These are phyloP conservation scores for Pimpla rufipes DNA, from an alignment of 2,888 invertebrate genomes.

Conservation along the genomic window DNA sequence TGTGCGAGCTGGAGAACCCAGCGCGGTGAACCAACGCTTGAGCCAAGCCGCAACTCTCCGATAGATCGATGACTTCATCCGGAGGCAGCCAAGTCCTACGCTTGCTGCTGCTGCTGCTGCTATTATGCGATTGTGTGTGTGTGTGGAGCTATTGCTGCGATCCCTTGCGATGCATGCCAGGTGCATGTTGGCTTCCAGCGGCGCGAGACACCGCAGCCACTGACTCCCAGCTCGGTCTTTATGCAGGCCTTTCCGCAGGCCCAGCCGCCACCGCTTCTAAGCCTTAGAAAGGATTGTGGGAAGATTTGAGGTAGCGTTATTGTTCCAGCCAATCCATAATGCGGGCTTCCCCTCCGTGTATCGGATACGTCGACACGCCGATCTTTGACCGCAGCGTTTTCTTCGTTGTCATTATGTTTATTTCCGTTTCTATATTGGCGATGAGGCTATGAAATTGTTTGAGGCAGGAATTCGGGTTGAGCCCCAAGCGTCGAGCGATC, in stretches of 20 bases:
- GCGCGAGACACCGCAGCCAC: conserved; percentile 42
- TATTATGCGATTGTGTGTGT: conserved; percentile 3
- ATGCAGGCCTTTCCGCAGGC: neutral
- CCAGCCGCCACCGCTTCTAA: conserved; percentile 18
- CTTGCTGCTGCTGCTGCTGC: conserved; percentile 58
- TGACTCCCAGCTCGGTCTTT: conserved; percentile 15
- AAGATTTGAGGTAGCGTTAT: conserved; percentile 2
- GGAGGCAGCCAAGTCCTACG: conserved; percentile 37
- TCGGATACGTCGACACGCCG: conserved; percentile 10
- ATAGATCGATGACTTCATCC: conserved; percentile 80
- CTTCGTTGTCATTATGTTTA: neutral
- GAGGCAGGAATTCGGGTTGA: too few species aligned
- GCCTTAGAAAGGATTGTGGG: conserved; percentile 21
- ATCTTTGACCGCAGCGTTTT: conserved; percentile 19
- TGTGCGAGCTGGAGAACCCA: conserved; percentile 41
- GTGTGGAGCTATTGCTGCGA: conserved; percentile 68
- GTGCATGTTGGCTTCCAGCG: conserved; percentile 47
- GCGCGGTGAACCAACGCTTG: conserved; percentile 22
- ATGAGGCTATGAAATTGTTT: neutral
- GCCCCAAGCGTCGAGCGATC: too few species aligned
- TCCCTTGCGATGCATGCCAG: conserved; percentile 54
- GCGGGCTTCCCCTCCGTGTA: neutral
- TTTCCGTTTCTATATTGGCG: neutral
- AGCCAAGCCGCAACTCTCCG: conserved; percentile 68
- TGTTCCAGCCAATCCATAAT: conserved; percentile 26